A percentile compares a stretch with the other conserved stretches of the same genome.
Evolutionary conservation across 1,140 invertebrate species (phyloP).

Genomic region (Adelges cooleyi): DNA sequence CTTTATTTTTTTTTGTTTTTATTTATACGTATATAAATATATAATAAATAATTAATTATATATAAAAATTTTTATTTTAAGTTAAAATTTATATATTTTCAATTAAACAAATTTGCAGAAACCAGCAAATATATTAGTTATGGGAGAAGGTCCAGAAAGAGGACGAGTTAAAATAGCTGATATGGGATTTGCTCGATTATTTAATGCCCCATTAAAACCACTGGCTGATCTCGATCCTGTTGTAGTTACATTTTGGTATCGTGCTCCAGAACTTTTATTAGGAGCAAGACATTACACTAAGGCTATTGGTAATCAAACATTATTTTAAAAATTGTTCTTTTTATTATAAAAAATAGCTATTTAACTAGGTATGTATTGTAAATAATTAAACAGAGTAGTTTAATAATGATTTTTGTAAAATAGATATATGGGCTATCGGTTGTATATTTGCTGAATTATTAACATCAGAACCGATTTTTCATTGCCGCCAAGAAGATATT

Average conservation of each 20-base stretch:
- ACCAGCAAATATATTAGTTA: slow-evolving; percentile 98
- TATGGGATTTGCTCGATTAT: slow-evolving; percentile 99
- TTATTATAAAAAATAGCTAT: background rate
- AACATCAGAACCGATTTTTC: slow-evolving; percentile 98
- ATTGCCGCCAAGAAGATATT: slow-evolving; percentile 98
- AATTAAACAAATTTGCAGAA: slow-evolving; percentile 51
- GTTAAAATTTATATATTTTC: background rate
- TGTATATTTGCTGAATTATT: slow-evolving; percentile 97
- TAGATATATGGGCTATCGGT: slow-evolving; percentile 99
- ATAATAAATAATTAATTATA: too few relatives aligned
- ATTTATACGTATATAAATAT: too few relatives aligned
- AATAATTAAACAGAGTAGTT: too few relatives aligned
- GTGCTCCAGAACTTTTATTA: slow-evolving; percentile 90
- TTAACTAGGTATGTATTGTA: too few relatives aligned
- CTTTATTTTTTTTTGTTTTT: slow-evolving; percentile 29
- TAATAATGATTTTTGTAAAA: background rate
- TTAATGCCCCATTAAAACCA: slow-evolving; percentile 96
- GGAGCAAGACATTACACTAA: slow-evolving; percentile 98
- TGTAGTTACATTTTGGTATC: slow-evolving; percentile 99
- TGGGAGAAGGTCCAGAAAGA: slow-evolving; percentile 96
- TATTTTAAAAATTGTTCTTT: background rate
- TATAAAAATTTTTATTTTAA: slow-evolving; percentile 14
- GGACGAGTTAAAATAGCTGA: slow-evolving; percentile 98
- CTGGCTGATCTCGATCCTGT: slow-evolving; percentile 97
- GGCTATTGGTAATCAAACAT: slow-evolving; percentile 67